Base-by-base conservation (phyloP, 2,113 vertebrate genomes). In the Prietella phreatophila region DNA sequence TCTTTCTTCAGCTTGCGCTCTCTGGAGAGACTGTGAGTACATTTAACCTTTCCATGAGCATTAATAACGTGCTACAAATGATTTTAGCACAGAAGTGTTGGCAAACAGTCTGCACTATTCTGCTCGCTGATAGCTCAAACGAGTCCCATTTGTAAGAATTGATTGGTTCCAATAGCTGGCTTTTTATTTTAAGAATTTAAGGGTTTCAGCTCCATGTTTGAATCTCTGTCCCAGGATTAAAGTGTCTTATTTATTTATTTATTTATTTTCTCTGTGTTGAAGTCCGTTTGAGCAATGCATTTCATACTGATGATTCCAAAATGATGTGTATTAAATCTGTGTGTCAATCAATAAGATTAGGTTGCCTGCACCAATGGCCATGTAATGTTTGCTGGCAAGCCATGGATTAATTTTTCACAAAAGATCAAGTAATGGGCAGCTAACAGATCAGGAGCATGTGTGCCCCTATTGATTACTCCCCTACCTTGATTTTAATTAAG, bases 21-120 rank as follows among this genome's bases (percentile, higher is more conserved):
- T 60, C 92, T 96, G 91, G 96, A 97, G 95, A 97, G 95, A 94
- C 91, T 97, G 97, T 97, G 92, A 97, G 96, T 96, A 95, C 58
- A 83, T 60, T 89, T 90, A 89, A 30, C 60, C 27, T 78, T 83
- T 81, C 9, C 58, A 50, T 81, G 17, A 39, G 6, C 19, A 83
- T 55, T 56, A 10, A 22, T 36, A 13, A 3, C 6, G 10, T 55
- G 50, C 33, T 85, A 5, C 25, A 75, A 53, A 55, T 17, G 13
- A 30, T 61, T 30, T 50, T 13, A 19, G 82, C 39, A 22, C 17
- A 65, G 73, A 50, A 9, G 36, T n/a, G 33, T 50, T 58, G 76
- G 42, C 76, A 60, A 4, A 30, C 0, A n/a, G 61, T 58, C n/a
- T 61, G 47, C 25, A 47, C 36, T 6, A 80, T 55, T 56, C 17